Base-by-base conservation (phyloP, 2,797 vertebrate genomes). In the Botia kubotai region DNA sequence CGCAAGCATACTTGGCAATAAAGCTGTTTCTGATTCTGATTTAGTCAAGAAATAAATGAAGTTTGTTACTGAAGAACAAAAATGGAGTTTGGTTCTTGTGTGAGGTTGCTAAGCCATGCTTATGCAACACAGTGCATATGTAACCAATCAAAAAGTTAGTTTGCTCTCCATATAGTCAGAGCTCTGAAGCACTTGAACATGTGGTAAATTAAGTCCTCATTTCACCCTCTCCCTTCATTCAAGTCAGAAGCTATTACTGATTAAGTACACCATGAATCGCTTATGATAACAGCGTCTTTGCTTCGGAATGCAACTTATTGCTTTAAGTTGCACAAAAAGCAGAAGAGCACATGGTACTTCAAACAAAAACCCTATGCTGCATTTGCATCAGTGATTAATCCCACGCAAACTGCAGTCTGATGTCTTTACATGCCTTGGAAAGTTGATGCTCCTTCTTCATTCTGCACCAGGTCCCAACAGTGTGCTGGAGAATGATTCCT, bases 371-470 rank as follows among this genome's bases (percentile, higher is more conserved):
- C 39, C 33, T 50, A 46, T 74, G 66, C 48, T 58, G 69, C 58
- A 82, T 84, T 81, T 72, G 77, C 62, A 78, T 81, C 6, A 36
- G 63, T 78, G 75, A 85, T 79, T 72, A 82, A 81, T 58, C 62
- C 72, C 17, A 23, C 69, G n/a, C 76, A 53, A 69, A 52, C 70
- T 80, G 72, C 8, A 50, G 62, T 75, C 78, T 82, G n/a, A 70
- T 82, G 82, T 83, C 86, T 87, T 75, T 19, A 87, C 78, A 85
- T 86, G 86, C 84, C 68, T 79, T 72, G 79, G 82, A 86, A 73
- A 57, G 83, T 87, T 83, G 50, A 90, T 88, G 89, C 88, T 79
- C 88, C 77, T 83, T 89, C 85, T 88, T 89, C 81, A 88, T 88
- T 87, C 86, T 84, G 84, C 84, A 84, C 82, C 63, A 65, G 67